Percentiles rank a stretch among this genome's conserved stretches.
Evolutionary conservation across 2,113 vertebrate genomes (phyloP).

Genomic region (Plecturocebus donacophilus): DNA sequence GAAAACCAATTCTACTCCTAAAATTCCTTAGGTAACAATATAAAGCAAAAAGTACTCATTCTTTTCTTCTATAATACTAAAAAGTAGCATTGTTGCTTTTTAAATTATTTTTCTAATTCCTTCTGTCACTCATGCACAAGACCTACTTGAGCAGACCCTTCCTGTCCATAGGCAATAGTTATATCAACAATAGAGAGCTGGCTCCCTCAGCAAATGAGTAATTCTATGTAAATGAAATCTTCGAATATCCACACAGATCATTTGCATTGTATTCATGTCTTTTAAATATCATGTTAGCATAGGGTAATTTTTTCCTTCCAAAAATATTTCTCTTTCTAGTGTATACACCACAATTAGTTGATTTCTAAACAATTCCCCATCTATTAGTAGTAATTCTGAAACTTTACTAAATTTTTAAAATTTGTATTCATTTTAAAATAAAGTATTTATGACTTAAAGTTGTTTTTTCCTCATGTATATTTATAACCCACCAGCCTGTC

Average conservation of each 20-base stretch:
- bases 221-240: background rate
- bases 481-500: background rate
- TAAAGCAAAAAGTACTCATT: background rate
- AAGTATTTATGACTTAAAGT: background rate
- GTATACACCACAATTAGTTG: background rate
- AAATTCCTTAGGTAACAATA: conserved; percentile 28
- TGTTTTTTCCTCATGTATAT: background rate
- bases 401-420: background rate
- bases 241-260: background rate
- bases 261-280: background rate
- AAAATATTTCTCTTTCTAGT: background rate
- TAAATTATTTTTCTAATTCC: conserved; percentile 30
- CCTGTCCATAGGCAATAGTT: background rate
- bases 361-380: background rate
- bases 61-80: background rate
- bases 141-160: background rate
- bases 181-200: background rate
- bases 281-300: background rate
- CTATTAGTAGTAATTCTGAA: conserved; percentile 2
- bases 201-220: background rate
- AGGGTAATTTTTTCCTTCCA: background rate
- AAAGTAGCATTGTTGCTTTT: background rate
- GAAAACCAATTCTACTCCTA: background rate
- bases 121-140: background rate
- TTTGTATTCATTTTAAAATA: conserved; percentile 14